Conservation (phyloP, 2,113 vertebrate genomes). For the Chrysemys picta region DNA sequence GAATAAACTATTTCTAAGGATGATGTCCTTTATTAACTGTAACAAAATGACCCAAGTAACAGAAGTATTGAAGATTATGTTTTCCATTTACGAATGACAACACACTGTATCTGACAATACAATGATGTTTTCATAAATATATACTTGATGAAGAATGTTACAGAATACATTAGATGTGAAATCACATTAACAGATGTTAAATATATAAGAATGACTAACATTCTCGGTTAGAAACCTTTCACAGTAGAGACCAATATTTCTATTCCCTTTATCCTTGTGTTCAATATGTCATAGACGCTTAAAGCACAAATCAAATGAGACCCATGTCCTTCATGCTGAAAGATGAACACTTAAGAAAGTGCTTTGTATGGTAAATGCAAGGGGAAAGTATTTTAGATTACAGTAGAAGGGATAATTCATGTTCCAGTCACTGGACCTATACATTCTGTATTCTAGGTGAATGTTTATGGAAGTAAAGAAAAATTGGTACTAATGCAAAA, state of each 20-base stretch:
- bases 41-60: not conserved
- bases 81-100: not conserved
- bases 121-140: not conserved
- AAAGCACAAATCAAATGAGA: not conserved
- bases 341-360: not conserved
- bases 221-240: not conserved
- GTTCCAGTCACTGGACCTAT: not conserved
- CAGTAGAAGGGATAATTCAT: not conserved
- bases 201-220: not conserved
- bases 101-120: not conserved
- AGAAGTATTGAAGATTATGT: not conserved
- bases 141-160: not conserved
- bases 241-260: not conserved
- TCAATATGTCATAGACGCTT: conserved; percentile 14
- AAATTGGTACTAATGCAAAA: not conserved
- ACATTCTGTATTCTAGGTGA: not conserved
- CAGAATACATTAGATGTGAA: not conserved
- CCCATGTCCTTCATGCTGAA: fast-evolving
- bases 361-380: not conserved
- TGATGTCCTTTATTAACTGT: not conserved
- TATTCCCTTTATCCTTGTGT: not conserved
- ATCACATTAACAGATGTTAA: not conserved
- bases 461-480: not conserved
- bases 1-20: not conserved
- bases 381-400: not conserved